Conservation (phyloP, 92 coral and sea anemone genomes). For the Paragorgia papillata region DNA sequence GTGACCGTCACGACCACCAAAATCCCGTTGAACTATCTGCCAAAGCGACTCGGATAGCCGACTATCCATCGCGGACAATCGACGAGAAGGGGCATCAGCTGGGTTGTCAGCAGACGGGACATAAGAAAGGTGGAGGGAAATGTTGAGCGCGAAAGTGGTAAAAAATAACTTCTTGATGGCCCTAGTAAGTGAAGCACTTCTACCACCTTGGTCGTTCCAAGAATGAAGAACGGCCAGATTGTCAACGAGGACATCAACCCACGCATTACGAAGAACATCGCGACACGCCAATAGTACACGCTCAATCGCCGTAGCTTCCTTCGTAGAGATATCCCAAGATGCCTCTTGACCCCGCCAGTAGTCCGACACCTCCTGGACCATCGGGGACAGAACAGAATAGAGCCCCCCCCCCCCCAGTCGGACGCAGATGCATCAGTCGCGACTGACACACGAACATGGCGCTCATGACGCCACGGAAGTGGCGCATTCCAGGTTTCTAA, state of each 20-base stretch:
- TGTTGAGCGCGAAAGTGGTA: conserved; percentile 20
- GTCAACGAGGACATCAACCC: conserved; percentile 54
- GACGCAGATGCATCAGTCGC: no score
- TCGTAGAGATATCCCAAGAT: neutral
- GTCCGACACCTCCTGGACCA: no score
- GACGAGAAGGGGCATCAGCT: conserved; percentile 22
- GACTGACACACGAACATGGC: no score
- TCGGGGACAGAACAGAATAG: no score
- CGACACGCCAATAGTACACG: no score
- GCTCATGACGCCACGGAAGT: no score
- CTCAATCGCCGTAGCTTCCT: no score
- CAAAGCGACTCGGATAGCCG: no score
- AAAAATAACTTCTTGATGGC: neutral
- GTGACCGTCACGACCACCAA: no score
- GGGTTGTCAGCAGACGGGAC: conserved; percentile 35
- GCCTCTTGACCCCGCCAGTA: neutral
- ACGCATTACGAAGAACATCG: conserved; percentile 6
- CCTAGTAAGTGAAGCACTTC: neutral
- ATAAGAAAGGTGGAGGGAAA: conserved; percentile 43
- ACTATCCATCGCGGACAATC: conserved; percentile 3
- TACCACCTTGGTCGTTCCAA: conserved; percentile 53
- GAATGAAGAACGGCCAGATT: conserved; percentile 48
- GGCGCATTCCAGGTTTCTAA: no score
- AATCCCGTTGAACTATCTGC: no score
- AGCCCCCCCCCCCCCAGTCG: no score